phyloP scores from a whole-genome alignment of 2,888 invertebrate species.

The Piscicola geometra region DNA sequence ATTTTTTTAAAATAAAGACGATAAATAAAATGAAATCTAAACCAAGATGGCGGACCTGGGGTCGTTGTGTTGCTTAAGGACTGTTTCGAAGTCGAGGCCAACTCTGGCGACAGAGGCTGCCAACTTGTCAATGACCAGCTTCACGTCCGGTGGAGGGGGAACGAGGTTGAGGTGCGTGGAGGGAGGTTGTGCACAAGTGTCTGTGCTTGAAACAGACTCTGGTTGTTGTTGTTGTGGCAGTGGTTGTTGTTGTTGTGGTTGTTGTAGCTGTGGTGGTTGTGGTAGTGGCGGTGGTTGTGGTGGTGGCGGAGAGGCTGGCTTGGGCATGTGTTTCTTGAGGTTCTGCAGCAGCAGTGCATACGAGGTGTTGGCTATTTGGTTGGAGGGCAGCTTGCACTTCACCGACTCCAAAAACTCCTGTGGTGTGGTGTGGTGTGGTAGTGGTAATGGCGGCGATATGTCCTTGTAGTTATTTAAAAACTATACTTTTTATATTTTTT shows the following conservation, averaged over 20 bases:
- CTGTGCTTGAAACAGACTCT: background rate
- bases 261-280: background rate
- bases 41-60: conserved; percentile 64
- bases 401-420: conserved; percentile 42
- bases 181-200: background rate
- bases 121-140: conserved; percentile 89
- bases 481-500: no score
- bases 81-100: conserved; percentile 81
- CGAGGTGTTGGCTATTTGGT: conserved; percentile 52
- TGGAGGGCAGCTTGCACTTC: conserved; percentile 47
- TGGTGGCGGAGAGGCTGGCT: conserved; percentile 25
- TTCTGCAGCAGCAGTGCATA: conserved; percentile 52
- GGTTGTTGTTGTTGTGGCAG: no score
- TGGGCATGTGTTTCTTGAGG: conserved; percentile 35
- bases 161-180: conserved; percentile 38
- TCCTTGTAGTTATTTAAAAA: no score
- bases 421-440: no score
- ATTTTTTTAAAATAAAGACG: no score
- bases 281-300: background rate
- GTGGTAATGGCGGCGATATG: no score
- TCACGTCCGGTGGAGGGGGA: conserved; percentile 73
- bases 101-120: conserved; percentile 92
- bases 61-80: conserved; percentile 62
- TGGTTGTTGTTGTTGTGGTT: background rate
- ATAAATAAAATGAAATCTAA: no score